phyloP scores from a whole-genome alignment of 2,888 invertebrate species.

The Amphipoea oculea region DNA sequence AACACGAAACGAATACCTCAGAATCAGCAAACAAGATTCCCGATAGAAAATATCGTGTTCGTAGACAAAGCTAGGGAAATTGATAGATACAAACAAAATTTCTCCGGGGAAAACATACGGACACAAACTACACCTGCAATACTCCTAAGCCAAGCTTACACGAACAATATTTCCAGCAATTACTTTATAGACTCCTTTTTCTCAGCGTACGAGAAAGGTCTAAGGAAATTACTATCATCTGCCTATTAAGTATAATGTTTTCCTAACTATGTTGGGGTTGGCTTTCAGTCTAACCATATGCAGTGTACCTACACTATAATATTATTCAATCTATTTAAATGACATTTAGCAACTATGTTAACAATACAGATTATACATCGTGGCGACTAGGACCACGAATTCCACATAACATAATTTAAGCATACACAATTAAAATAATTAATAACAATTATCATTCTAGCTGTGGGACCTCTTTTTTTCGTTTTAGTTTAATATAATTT shows the following conservation, averaged over 20 bases:
- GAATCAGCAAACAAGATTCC: slow-evolving; percentile 20
- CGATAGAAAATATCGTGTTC: slow-evolving; percentile 41
- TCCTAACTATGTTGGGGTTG: background rate
- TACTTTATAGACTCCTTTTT: background rate
- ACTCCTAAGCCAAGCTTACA: background rate
- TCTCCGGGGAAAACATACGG: slow-evolving; percentile 27
- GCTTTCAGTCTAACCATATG: background rate
- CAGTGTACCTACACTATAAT: too few species aligned
- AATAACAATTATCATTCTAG: too few species aligned
- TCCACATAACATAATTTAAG: too few species aligned
- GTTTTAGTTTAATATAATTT: too few species aligned
- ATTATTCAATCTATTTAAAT: too few species aligned
- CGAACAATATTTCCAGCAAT: background rate
- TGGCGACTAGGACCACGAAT: too few species aligned
- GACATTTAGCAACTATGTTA: too few species aligned
- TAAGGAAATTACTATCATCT: background rate
- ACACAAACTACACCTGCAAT: slow-evolving; percentile 5
- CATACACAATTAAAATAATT: too few species aligned
- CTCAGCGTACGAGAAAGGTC: background rate
- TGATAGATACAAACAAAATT: slow-evolving; percentile 57
- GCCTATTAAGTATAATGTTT: too few species aligned
- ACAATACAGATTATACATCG: too few species aligned
- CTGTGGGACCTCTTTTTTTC: too few species aligned
- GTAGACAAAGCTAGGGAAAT: slow-evolving; percentile 48
- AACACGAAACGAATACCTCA: slow-evolving; percentile 4